phyloP scores from a whole-genome alignment of 1,140 invertebrate genomes.

The Hyles euphorbiae region DNA sequence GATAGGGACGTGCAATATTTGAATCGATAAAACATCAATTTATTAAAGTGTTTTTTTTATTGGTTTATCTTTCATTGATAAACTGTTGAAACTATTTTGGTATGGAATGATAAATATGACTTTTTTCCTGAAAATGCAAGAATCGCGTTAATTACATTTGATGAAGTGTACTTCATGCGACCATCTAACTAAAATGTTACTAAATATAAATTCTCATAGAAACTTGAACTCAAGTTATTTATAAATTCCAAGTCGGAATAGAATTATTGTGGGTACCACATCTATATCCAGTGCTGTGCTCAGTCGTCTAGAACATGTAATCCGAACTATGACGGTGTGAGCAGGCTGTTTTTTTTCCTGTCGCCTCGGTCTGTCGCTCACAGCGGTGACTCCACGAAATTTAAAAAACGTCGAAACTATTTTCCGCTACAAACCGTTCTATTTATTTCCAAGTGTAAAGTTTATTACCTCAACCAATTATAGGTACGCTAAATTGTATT shows the following conservation, averaged over 20 bases:
- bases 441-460: background rate
- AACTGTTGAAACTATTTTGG: background rate
- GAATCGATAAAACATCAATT: background rate
- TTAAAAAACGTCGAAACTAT: slow-evolving; percentile 10
- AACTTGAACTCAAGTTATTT: too few relatives aligned
- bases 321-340: slow-evolving; percentile 21
- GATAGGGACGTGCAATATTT: slow-evolving; percentile 1
- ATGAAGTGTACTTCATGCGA: too few relatives aligned
- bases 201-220: too few relatives aligned
- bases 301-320: background rate
- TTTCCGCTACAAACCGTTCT: slow-evolving; percentile 6
- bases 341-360: slow-evolving; percentile 29
- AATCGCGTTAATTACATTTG: too few relatives aligned
- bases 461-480: too few relatives aligned
- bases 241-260: too few relatives aligned
- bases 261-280: too few relatives aligned
- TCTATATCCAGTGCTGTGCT: too few relatives aligned
- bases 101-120: background rate
- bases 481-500: too few relatives aligned
- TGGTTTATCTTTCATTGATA: background rate
- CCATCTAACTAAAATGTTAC: too few relatives aligned
- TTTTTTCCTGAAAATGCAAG: background rate
- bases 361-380: slow-evolving; percentile 31
- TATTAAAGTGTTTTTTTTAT: too few relatives aligned
- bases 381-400: slow-evolving; percentile 34